Base-by-base conservation (phyloP, 2,113 vertebrate species). In the Mus spicilegus region DNA sequence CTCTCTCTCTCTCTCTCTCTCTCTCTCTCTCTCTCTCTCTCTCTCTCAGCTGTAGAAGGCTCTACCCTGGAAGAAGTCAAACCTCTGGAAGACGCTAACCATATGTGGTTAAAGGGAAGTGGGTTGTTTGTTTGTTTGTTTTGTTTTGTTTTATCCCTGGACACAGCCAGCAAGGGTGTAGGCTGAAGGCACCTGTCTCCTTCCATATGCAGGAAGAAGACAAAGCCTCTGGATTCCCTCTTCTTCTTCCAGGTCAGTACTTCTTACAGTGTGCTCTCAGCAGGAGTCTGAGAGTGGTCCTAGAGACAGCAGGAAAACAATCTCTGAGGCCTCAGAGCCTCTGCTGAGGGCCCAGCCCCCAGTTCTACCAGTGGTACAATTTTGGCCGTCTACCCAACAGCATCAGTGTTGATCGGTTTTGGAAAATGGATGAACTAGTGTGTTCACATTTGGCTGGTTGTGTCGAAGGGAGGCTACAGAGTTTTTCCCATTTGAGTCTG, bases 381-480 rank as follows among this genome's bases (percentile, higher is more conserved):
- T 26, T 26, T 39, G 54, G 22, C 61, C 36, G 22, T 33, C 54
- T n/a, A 58, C 19, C 19, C 33, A 10, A 10, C 78, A 81, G 20
- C 51, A n/a, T 56, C 51, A 24, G 7, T 24, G 30, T n/a, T 22
- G 42, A 67, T 42, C 36, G 56, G 72, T 1, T 0, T 58, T 22
- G 42, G 72, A 80, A 92, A 80, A 67, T 16, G 61, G 56, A 20
- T 13, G 1, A 86, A 80, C 36, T 69, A 19, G 10, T 30, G 39
- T 67, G 6, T 67, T 72, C 24, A 1, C 46, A 0, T 28, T 84
- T 77, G 54, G 8, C 46, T 87, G 14, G 1, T 58, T 67, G 58
- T 67, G 70, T 28, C 0, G 1, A 42, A 22, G 26, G 10, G 36
- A 75, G 39, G 28, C n/a, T 36, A 4, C 0, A n/a, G 1, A 17